Percentiles rank a stretch among this genome's conserved stretches.
phyloP scores from a whole-genome alignment of 2,113 vertebrate genomes.

The Pholis gunnellus region DNA sequence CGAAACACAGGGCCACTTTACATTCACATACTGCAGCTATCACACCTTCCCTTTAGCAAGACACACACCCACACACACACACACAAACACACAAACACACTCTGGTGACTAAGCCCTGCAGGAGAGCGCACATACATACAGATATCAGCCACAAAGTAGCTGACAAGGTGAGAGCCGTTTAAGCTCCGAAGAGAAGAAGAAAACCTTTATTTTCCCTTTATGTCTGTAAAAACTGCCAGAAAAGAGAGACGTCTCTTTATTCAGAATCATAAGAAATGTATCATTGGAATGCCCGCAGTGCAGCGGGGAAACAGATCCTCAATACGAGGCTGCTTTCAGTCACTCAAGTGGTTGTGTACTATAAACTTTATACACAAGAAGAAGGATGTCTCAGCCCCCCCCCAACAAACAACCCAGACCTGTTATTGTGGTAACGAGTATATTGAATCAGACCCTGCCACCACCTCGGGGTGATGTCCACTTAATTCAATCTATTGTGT shows the following conservation, averaged over 20 bases:
- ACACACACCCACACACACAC: neutral
- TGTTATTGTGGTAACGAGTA: constrained; percentile 22
- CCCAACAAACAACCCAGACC: neutral
- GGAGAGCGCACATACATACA: constrained; percentile 18
- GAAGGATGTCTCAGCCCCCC: neutral
- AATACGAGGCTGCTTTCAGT: neutral
- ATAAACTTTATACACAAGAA: neutral
- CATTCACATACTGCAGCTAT: constrained; percentile 29
- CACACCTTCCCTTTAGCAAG: constrained; percentile 21
- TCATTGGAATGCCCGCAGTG: neutral
- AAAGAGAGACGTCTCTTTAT: neutral
- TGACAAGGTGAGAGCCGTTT: constrained; percentile 10
- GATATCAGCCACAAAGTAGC: constrained; percentile 14
- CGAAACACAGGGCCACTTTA: constrained; percentile 27
- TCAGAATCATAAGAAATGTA: constrained; percentile 5
- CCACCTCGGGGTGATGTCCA: constrained; percentile 37
- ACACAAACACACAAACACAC: constrained; percentile 6
- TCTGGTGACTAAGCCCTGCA: constrained; percentile 36
- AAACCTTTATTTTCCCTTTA: neutral
- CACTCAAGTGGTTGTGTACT: constrained; percentile 6
- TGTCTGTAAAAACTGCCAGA: constrained; percentile 1
- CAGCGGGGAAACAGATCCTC: neutral
- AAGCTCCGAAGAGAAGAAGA: constrained; percentile 5
- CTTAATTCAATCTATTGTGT: constrained; percentile 49
- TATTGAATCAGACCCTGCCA: constrained; percentile 49